Evolutionary conservation across 1,140 invertebrate genomes (phyloP), one percentile per base, ranked within the genome.

Genomic region (Phymorhynchus buccinoides): DNA sequence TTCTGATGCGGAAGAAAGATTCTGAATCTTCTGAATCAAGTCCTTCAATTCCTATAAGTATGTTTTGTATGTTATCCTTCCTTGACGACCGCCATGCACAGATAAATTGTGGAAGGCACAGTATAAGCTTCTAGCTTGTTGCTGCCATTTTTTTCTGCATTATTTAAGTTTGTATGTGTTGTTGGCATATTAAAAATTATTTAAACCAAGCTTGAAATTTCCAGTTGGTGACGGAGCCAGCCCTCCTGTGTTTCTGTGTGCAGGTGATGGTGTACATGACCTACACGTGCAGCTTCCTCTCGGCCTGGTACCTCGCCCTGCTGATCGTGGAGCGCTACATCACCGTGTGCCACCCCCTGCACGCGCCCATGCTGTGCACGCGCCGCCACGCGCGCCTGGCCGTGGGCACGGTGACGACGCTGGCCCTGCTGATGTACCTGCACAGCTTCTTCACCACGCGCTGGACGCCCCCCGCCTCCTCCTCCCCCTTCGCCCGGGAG

Each of bases 241-340:
- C 48, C 9, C 39, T n/a, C 48, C n/a, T n/a, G n/a, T n/a, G n/a
- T 80, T 68, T n/a, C 30, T 78, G 75, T 78, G 18, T 32, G 32
- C 81, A 83, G 81, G 94, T 91, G 87, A 93, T 44, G 68, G 89
- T 93, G 39, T 94, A 92, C 84, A 83, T 90, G 18, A 90, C 90
- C 4, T 92, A 92, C 80, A 89, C 91, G 12, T 92, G 89, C 62
- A 91, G 90, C 80, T 93, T 92, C 79, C 87, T 93, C 1, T 93
- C 92, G 32, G 92, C 92, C 22, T 94, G 93, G 93, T 91, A 92
- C 83, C 91, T 93, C 0, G 93, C 93, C 14, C 84, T 90, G 14
- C 92, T 94, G 82, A 94, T 92, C 85, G 9, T 94, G 90, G 85
- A 95, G 91, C n/a, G 93, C 30, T 92, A 91, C 83, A 91, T 93